Conservation (phyloP, 2,888 invertebrate genomes). For the Cyrtodaria siliqua region DNA sequence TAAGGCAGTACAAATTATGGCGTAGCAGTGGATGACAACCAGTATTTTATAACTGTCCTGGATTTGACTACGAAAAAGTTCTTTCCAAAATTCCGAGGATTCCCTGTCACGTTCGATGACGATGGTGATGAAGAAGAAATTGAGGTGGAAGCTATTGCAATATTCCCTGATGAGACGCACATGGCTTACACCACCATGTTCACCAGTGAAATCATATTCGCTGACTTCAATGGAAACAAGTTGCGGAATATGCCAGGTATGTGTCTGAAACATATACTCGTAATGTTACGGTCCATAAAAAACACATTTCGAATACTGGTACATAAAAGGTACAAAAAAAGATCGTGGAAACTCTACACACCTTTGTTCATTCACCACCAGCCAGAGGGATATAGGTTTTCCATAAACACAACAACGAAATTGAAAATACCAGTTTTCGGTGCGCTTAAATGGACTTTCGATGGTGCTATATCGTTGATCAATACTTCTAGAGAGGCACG, state of each 20-base stretch:
- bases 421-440: too few relatives aligned
- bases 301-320: too few relatives aligned
- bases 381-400: background rate
- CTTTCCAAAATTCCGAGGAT: slow-evolving; percentile 44
- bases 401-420: background rate
- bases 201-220: slow-evolving; percentile 60
- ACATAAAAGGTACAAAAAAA: too few relatives aligned
- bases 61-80: slow-evolving; percentile 39
- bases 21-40: slow-evolving; percentile 32
- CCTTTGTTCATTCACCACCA: background rate
- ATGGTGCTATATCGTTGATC: too few relatives aligned
- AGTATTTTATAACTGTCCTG: slow-evolving; percentile 41
- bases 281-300: too few relatives aligned
- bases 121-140: slow-evolving; percentile 53
- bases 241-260: slow-evolving; percentile 51
- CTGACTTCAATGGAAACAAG: slow-evolving; percentile 44
- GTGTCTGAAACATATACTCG: background rate
- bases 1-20: slow-evolving; percentile 24
- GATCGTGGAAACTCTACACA: too few relatives aligned
- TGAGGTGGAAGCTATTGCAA: slow-evolving; percentile 54
- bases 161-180: slow-evolving; percentile 53
- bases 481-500: too few relatives aligned
- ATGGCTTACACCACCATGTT: slow-evolving; percentile 49
- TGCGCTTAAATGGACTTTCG: too few relatives aligned
- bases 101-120: slow-evolving; percentile 23